Evolutionary conservation across 1,140 invertebrate species (phyloP).

Genomic region (Bombus confusus): DNA sequence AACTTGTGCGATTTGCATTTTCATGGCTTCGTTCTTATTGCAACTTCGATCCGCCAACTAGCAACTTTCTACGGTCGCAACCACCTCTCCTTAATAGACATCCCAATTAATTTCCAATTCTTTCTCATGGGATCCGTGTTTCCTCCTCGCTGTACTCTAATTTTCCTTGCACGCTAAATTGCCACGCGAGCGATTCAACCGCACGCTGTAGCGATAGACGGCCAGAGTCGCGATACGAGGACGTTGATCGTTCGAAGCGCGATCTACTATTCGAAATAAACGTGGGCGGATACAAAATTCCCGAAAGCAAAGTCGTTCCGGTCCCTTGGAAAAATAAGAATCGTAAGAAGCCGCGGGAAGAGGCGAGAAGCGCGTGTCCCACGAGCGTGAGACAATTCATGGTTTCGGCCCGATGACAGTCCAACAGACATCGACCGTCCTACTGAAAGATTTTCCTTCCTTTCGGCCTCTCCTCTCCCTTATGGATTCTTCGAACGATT

Average conservation of each 20-base stretch:
- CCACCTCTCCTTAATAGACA: too few relatives aligned
- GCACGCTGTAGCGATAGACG: too few relatives aligned
- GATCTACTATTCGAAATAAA: not conserved
- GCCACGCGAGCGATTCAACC: too few relatives aligned
- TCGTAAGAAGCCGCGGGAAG: conserved; percentile 21
- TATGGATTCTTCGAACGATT: conserved; percentile 33
- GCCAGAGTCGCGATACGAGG: too few relatives aligned
- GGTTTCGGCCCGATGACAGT: conserved; percentile 58
- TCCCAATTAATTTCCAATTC: too few relatives aligned
- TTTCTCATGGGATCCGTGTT: too few relatives aligned
- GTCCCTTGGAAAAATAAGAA: conserved; percentile 51
- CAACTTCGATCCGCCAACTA: too few relatives aligned
- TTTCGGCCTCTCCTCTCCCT: not conserved
- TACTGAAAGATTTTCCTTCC: conserved; percentile 52
- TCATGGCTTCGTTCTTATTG: not conserved
- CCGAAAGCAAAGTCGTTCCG: not conserved
- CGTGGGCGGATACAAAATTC: conserved; percentile 13
- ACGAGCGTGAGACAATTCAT: conserved; percentile 65
- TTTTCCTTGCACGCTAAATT: too few relatives aligned
- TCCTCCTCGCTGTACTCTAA: too few relatives aligned
- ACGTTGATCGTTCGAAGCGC: not conserved
- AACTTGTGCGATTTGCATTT: conserved; percentile 10
- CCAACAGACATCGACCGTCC: conserved; percentile 16
- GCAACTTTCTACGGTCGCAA: too few relatives aligned
- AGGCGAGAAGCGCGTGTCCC: conserved; percentile 21